Percentiles rank a stretch among this genome's conserved stretches.
Evolutionary conservation across 2,888 invertebrate genomes (phyloP).

Genomic region (Apocheima hispidaria): DNA sequence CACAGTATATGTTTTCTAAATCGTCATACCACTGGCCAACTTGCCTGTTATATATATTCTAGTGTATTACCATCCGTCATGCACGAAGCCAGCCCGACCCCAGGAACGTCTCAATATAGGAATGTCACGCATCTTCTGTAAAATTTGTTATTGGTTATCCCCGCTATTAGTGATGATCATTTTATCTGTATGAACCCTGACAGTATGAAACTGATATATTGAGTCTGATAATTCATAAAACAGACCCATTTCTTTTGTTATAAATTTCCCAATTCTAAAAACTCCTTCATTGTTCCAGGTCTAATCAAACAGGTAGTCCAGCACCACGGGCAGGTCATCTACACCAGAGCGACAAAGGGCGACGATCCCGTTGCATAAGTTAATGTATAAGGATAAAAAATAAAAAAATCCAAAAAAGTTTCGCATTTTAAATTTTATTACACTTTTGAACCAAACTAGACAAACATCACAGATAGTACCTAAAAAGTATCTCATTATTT

Average conservation of each 20-base stretch:
- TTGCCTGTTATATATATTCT: no score
- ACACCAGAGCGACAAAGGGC: constrained; percentile 98
- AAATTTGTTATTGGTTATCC: neutral
- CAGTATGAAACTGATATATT: constrained; percentile 87
- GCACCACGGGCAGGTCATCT: constrained; percentile 98
- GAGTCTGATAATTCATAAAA: constrained; percentile 77
- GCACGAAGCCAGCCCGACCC: no score
- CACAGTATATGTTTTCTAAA: no score
- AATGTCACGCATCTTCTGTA: no score
- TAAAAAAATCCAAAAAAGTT: constrained; percentile 59
- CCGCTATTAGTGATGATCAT: constrained; percentile 65
- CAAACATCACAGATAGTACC: constrained; percentile 1
- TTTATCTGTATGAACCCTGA: constrained; percentile 72
- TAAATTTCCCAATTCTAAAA: neutral
- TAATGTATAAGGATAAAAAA: constrained; percentile 79
- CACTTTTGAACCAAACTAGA: neutral
- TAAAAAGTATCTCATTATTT: neutral
- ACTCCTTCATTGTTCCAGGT: constrained; percentile 84
- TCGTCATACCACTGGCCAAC: no score
- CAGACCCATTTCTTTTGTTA: neutral
- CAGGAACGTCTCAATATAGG: no score
- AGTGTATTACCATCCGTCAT: no score
- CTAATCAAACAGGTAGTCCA: constrained; percentile 98
- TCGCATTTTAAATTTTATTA: constrained; percentile 31
- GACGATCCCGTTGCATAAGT: constrained; percentile 93